Conservation (phyloP, 2,113 vertebrate genomes). For the Alectura lathami region DNA sequence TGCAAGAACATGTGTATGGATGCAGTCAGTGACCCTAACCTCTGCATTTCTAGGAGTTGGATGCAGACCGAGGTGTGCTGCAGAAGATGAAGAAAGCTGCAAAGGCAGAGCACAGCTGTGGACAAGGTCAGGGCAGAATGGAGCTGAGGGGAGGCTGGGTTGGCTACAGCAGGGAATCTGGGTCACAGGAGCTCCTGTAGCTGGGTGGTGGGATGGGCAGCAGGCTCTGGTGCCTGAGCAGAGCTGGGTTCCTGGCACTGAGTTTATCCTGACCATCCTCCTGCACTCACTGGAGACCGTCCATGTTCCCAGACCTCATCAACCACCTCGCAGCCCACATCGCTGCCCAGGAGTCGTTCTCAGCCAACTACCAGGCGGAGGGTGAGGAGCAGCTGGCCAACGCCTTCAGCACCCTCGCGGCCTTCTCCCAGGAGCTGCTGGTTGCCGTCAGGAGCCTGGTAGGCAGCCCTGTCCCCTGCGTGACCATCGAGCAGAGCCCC, state of each 20-base stretch:
- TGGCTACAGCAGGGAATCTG: background rate
- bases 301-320: conserved; percentile 64
- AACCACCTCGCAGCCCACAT: conserved; percentile 72
- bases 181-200: background rate
- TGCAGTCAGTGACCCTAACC: background rate
- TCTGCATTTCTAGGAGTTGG: conserved; percentile 64
- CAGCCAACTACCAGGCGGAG: conserved; percentile 68
- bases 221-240: rapidly evolving
- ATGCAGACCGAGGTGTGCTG: conserved; percentile 69
- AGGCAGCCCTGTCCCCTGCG: background rate
- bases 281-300: background rate
- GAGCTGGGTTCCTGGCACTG: background rate
- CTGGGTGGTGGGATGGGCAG: background rate
- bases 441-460: conserved; percentile 75
- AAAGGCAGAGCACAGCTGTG: conserved; percentile 72
- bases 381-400: conserved; percentile 71
- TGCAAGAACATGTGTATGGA: background rate
- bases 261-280: background rate
- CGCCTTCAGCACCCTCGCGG: conserved; percentile 72
- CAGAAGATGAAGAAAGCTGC: conserved; percentile 80
- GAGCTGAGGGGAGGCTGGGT: background rate
- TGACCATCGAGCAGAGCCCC: background rate
- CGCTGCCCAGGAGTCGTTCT: conserved; percentile 73
- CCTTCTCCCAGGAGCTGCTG: conserved; percentile 75
- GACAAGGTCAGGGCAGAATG: conserved; percentile 65